Percentiles rank a stretch among this genome's conserved stretches.
Evolutionary conservation across 2,113 vertebrate genomes (phyloP).

Genomic region (Falco punctatus): DNA sequence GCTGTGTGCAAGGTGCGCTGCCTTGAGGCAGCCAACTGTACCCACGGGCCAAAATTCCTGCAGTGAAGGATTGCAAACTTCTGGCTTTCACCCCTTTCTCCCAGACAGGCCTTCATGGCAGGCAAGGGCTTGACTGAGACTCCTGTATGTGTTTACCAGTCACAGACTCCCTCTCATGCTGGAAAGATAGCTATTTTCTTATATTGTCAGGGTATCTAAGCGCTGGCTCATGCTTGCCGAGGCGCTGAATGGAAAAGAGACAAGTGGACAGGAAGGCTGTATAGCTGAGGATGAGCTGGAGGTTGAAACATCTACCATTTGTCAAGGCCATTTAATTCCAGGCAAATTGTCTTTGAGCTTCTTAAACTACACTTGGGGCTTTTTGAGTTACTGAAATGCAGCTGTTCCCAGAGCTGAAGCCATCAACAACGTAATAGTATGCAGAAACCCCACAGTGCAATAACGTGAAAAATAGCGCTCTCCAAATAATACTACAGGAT

Average conservation of each 20-base stretch:
- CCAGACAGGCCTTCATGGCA: neutral
- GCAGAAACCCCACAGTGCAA: neutral
- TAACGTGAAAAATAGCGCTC: neutral
- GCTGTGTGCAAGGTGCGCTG: constrained; percentile 1
- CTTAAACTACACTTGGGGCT: neutral
- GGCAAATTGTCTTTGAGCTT: neutral
- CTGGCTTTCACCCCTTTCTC: neutral
- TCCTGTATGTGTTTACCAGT: constrained; percentile 9
- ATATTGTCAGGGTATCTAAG: neutral
- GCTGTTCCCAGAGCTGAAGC: neutral
- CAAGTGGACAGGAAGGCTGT: neutral
- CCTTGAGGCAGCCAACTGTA: constrained; percentile 13
- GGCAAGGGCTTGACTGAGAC: neutral
- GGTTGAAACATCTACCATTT: neutral
- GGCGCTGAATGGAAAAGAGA: neutral
- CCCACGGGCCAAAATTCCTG: constrained; percentile 30
- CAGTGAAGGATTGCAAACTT: neutral
- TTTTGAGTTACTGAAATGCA: neutral
- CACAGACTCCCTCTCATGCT: neutral
- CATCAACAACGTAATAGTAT: neutral
- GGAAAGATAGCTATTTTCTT: neutral
- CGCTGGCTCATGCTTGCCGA: neutral
- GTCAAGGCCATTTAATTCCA: neutral
- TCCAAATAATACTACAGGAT: neutral
- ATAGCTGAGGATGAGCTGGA: neutral